Evolutionary conservation across 2,113 vertebrate genomes (phyloP).

Genomic region (Talpa occidentalis): DNA sequence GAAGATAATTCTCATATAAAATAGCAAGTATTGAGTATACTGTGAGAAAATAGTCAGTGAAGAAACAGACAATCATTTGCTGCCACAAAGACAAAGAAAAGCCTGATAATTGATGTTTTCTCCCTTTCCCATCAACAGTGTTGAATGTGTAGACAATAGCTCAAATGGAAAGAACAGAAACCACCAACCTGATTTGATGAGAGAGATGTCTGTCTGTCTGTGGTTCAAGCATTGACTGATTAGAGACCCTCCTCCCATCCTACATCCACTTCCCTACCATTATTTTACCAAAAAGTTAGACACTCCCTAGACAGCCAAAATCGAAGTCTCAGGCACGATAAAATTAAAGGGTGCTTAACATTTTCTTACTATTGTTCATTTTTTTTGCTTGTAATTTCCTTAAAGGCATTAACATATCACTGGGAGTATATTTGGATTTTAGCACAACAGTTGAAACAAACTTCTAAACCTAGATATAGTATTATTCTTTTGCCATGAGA

Average conservation of each 20-base stretch:
- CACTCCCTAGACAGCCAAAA: neutral
- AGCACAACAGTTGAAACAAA: conserved; percentile 12
- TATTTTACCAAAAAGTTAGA: neutral
- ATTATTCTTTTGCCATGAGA: conserved; percentile 19
- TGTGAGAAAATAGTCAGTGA: neutral
- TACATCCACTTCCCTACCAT: neutral
- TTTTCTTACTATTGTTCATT: neutral
- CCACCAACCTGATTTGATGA: neutral
- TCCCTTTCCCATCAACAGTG: neutral
- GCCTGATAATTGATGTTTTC: neutral
- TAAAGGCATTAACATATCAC: neutral
- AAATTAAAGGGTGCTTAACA: neutral
- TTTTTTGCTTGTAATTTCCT: conserved; percentile 7
- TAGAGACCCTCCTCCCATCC: neutral
- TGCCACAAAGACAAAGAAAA: neutral
- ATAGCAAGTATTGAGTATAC: neutral
- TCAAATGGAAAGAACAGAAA: neutral
- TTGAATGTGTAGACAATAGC: neutral
- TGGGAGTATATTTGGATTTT: neutral
- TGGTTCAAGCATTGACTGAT: neutral
- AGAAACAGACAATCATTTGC: neutral
- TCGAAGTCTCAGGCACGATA: neutral
- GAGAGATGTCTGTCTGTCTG: neutral
- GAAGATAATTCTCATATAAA: neutral
- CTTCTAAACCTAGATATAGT: conserved; percentile 37